Percentiles rank a stretch among this genome's conserved stretches.
Evolutionary conservation across 1,140 invertebrate genomes (phyloP).

Genomic region (Ladona fulva): DNA sequence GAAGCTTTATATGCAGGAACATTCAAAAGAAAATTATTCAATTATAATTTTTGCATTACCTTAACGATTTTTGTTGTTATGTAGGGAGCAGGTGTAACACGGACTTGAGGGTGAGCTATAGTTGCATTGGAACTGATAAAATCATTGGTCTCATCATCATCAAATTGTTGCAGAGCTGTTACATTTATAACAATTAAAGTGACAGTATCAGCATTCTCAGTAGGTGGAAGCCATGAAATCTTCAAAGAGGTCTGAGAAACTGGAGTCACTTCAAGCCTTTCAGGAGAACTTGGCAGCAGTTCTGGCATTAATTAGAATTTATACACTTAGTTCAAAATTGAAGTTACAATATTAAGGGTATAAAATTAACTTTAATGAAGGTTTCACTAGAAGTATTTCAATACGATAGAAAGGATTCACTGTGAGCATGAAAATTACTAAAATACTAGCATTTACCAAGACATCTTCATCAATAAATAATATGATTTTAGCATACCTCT

Average conservation of each 20-base stretch:
- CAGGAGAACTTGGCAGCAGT: conserved; percentile 60
- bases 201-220: conserved; percentile 50
- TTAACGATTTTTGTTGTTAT: not conserved
- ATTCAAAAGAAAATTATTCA: too few relatives aligned
- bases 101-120: not conserved
- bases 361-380: too few relatives aligned
- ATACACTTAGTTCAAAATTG: not conserved
- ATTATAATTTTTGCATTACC: not conserved
- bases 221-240: conserved; percentile 56
- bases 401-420: too few relatives aligned
- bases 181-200: conserved; percentile 61
- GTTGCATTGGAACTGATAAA: not conserved
- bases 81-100: not conserved
- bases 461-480: too few relatives aligned
- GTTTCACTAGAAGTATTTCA: too few relatives aligned
- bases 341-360: not conserved
- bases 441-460: too few relatives aligned
- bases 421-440: too few relatives aligned
- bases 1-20: too few relatives aligned
- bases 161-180: conserved; percentile 56
- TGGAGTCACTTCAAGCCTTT: conserved; percentile 56
- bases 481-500: too few relatives aligned
- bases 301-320: conserved; percentile 38
- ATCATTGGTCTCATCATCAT: conserved; percentile 27
- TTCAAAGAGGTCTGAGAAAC: conserved; percentile 57